Percentiles rank a stretch among this genome's conserved stretches.
Conservation (phyloP, 2,797 vertebrate genomes). For the Labeo calbasu region DNA sequence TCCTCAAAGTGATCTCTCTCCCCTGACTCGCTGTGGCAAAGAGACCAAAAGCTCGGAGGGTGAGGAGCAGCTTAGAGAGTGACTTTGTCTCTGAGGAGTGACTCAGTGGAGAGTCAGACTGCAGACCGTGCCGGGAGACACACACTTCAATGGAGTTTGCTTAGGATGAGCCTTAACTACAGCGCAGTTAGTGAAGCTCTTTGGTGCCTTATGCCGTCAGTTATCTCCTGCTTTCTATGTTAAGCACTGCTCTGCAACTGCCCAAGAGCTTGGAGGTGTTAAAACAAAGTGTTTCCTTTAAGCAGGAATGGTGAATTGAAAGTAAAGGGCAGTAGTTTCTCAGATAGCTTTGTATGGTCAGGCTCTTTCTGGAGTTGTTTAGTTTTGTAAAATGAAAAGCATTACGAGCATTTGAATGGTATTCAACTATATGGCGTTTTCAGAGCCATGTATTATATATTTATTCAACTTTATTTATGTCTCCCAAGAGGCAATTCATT, state of each 20-base stretch:
- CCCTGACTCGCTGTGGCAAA: conserved; percentile 55
- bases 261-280: conserved; percentile 10
- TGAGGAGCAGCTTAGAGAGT: conserved; percentile 29
- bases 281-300: conserved; percentile 25
- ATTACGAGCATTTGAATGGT: not conserved
- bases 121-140: not conserved
- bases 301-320: conserved; percentile 7
- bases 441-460: not conserved
- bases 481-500: too few relatives aligned
- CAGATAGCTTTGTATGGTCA: not conserved
- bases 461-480: too few relatives aligned
- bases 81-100: conserved; percentile 32
- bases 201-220: conserved; percentile 4
- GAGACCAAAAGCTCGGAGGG: conserved; percentile 37
- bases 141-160: conserved; percentile 22
- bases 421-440: not conserved
- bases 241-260: conserved; percentile 22
- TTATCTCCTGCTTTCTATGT: conserved; percentile 29
- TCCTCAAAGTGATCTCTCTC: conserved; percentile 51
- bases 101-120: conserved; percentile 12
- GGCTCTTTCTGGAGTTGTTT: not conserved
- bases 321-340: conserved; percentile 8
- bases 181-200: conserved; percentile 25
- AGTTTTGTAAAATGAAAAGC: not conserved
- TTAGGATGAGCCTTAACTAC: conserved; percentile 20